Evolutionary conservation across 2,888 invertebrate species (phyloP).

Genomic region (Cenopis cana): DNA sequence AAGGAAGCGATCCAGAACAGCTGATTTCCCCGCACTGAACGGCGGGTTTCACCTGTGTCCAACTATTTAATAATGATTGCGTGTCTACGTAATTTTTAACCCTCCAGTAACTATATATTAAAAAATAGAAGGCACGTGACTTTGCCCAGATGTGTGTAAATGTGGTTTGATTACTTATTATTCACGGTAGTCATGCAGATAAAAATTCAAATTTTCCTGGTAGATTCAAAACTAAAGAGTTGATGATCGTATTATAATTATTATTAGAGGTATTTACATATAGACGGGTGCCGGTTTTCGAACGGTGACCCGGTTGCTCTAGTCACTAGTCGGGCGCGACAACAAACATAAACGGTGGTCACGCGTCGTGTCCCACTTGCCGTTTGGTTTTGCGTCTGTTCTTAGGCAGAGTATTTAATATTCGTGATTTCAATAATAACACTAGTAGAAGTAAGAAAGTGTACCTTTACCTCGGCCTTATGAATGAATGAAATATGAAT

Average conservation of each 20-base stretch:
- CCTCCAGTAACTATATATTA: background rate
- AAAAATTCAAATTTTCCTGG: constrained; percentile 32
- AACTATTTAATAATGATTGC: background rate
- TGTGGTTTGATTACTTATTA: background rate
- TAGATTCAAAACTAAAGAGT: constrained; percentile 46
- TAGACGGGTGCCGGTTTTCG: constrained; percentile 56
- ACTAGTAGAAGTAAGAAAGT: background rate
- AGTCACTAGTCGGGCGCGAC: constrained; percentile 55
- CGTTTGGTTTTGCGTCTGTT: constrained; percentile 70
- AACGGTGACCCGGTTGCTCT: constrained; percentile 60
- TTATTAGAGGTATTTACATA: constrained; percentile 56
- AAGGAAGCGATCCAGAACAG: constrained; percentile 9
- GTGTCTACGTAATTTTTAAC: background rate
- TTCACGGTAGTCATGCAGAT: background rate
- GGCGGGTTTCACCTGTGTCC: background rate
- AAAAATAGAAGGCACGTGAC: background rate
- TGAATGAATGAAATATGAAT: background rate
- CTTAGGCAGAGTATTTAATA: constrained; percentile 34
- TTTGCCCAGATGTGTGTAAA: background rate
- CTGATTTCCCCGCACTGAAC: background rate
- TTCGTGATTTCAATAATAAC: background rate
- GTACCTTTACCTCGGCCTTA: background rate
- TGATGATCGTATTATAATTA: constrained; percentile 45
- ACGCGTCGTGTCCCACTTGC: constrained; percentile 58
- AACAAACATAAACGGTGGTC: constrained; percentile 58